These are phyloP conservation scores for Pollimyrus isidori DNA, from an alignment of 2,113 vertebrate species.

Conservation along the genomic window DNA sequence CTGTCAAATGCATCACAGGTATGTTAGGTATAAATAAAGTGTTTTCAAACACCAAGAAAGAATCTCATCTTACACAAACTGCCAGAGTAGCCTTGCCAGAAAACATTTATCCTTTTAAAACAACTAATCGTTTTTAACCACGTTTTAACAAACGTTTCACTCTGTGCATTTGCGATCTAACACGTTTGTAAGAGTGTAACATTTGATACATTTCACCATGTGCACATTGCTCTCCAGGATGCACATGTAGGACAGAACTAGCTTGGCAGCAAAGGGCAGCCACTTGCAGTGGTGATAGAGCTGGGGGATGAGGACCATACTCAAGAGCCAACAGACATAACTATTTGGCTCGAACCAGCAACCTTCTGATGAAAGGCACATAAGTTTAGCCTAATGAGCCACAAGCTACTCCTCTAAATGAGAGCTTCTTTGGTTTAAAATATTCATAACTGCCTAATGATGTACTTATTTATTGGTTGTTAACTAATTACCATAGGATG, in stretches of 20 bases:
- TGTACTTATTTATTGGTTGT: background rate
- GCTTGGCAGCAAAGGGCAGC: background rate
- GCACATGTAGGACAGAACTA: background rate
- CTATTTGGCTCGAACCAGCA: background rate
- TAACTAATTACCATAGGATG: background rate
- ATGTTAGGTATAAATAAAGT: background rate
- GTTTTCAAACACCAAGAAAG: background rate
- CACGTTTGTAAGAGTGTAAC: background rate
- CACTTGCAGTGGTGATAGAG: background rate
- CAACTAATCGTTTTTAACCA: background rate
- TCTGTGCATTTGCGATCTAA: background rate
- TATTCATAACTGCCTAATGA: background rate
- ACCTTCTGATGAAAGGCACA: background rate
- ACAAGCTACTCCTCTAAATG: background rate
- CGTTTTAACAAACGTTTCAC: background rate
- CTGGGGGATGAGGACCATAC: background rate
- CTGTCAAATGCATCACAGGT: background rate
- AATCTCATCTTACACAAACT: background rate
- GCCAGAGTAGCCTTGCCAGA: background rate
- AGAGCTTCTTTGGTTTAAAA: background rate
- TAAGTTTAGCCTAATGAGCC: background rate
- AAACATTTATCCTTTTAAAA: background rate
- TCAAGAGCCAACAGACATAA: background rate
- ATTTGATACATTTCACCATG: background rate
- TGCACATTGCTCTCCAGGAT: background rate